These are phyloP conservation scores for Pandemis cinnamomeana DNA, from an alignment of 2,888 invertebrate species.

Conservation along the genomic window DNA sequence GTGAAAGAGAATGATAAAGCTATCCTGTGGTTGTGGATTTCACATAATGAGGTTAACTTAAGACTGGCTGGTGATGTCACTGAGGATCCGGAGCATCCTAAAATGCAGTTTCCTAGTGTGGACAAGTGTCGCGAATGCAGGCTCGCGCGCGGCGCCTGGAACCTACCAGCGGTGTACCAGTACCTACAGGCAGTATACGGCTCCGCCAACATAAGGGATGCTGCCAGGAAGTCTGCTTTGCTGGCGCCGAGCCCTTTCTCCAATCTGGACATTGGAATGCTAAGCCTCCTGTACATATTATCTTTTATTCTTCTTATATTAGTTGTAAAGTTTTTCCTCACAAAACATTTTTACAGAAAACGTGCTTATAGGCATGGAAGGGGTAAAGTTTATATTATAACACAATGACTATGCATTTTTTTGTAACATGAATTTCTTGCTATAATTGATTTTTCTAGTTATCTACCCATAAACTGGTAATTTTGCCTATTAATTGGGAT, in stretches of 20 bases:
- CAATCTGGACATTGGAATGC: slow-evolving; percentile 89
- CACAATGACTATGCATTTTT: slow-evolving; percentile 46
- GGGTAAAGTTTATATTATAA: slow-evolving; percentile 86
- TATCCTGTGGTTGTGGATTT: slow-evolving; percentile 96
- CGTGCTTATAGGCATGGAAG: slow-evolving; percentile 89
- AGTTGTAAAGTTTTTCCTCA: slow-evolving; percentile 90
- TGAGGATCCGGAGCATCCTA: slow-evolving; percentile 96
- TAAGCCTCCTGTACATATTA: slow-evolving; percentile 89
- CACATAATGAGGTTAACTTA: slow-evolving; percentile 96
- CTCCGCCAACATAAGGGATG: slow-evolving; percentile 60
- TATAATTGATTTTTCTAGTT: slow-evolving; percentile 13
- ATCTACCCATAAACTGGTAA: slow-evolving; percentile 7
- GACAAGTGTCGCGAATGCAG: slow-evolving; percentile 88
- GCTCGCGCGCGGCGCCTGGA: slow-evolving; percentile 84
- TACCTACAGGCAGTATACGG: slow-evolving; percentile 85
- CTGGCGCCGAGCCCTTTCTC: slow-evolving; percentile 82
- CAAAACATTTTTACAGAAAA: slow-evolving; percentile 88
- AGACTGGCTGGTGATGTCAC: slow-evolving; percentile 93
- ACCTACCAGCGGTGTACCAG: slow-evolving; percentile 85
- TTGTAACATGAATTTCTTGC: slow-evolving; percentile 35
- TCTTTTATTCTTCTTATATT: slow-evolving; percentile 90
- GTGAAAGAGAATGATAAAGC: slow-evolving; percentile 89
- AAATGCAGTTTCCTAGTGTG: slow-evolving; percentile 93
- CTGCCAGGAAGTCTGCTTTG: slow-evolving; percentile 54
- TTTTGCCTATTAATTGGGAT: neutral